A percentile compares a stretch with the other conserved stretches of the same genome.
These are phyloP conservation scores for Pseudomyrmex cubaensis DNA, from an alignment of 1,140 invertebrate genomes.

Conservation along the genomic window DNA sequence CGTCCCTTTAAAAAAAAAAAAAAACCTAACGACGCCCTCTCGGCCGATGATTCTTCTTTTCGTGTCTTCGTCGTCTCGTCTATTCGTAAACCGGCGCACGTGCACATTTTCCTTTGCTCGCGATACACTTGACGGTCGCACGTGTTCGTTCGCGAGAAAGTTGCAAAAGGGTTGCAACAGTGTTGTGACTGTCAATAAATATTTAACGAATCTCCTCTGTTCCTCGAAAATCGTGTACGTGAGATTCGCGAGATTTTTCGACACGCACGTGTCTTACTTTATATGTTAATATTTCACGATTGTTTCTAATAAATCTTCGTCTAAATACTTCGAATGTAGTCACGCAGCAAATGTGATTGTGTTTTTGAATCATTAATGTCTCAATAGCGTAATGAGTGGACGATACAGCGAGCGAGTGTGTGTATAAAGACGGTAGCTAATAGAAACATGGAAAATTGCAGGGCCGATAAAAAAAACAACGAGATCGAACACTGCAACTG, in stretches of 20 bases:
- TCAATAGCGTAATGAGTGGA: background rate
- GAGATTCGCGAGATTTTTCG: background rate
- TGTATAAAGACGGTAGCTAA: background rate
- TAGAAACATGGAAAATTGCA: background rate
- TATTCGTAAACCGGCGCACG: conserved; percentile 29
- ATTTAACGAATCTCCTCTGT: conserved; percentile 10
- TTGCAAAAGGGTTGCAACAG: conserved; percentile 7
- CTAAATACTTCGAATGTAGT: background rate
- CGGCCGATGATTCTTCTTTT: conserved; percentile 16
- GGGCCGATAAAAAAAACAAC: background rate
- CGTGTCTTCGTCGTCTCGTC: background rate
- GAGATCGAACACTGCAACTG: background rate
- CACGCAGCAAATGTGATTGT: background rate
- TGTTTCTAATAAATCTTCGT: background rate
- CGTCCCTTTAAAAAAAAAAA: background rate
- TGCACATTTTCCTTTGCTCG: conserved; percentile 1
- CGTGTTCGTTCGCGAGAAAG: conserved; percentile 4
- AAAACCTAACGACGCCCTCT: conserved; percentile 25
- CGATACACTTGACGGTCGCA: conserved; percentile 13
- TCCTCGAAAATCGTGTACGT: background rate
- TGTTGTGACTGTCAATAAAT: conserved; percentile 22
- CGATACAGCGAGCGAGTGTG: background rate
- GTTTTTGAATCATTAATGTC: background rate
- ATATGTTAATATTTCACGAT: background rate
- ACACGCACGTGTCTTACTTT: background rate